Base-by-base conservation (phyloP, 2,797 vertebrate genomes). In the Alfaro cultratus region DNA sequence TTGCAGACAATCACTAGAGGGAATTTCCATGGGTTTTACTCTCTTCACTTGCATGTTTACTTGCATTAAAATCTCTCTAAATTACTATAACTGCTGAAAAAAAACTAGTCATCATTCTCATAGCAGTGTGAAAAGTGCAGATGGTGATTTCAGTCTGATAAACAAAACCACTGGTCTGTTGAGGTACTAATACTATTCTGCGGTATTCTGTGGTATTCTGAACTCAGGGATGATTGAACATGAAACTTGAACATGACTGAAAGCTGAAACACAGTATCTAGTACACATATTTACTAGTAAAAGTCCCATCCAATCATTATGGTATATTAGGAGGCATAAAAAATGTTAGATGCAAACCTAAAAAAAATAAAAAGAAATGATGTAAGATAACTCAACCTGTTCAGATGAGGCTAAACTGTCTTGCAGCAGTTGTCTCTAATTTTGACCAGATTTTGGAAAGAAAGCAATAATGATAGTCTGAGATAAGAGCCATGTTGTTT, bases 1-100 rank as follows among this genome's bases (percentile, higher is more conserved):
- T 51, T 68, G 31, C 6, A 74, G 29, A 83, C 34, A 80, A 82
- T 62, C 47, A 85, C n/a, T 74, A 36, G 36, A 68, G 93, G 92
- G 92, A 76, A 80, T 91, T 94, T 93, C 90, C 86, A 21, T 75
- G 26, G 57, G 53, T 57, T 74, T 79, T 82, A 47, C 64, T 79
- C 13, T 80, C 9, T 86, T 75, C 71, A 71, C 9, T 62, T 29
- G 18, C 47, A 79, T 57, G 72, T 47, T 84, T 46, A 29, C 15
- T 26, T 73, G 36, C 18, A 62, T 47, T 72, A 31, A 11, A 81
- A 31, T 85, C 23, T 72, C 39, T 72, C 71, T n/a, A 74, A 81
- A 73, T 80, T 41, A 67, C 2, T 36, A 81, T 75, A 73, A 80
- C 81, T 67, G 70, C 78, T 76, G 60, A 80, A 71, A 79, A 73